Evolutionary conservation across 2,888 invertebrate genomes (phyloP), one percentile per base, ranked within the genome.

Genomic region (Glomeris marginata): DNA sequence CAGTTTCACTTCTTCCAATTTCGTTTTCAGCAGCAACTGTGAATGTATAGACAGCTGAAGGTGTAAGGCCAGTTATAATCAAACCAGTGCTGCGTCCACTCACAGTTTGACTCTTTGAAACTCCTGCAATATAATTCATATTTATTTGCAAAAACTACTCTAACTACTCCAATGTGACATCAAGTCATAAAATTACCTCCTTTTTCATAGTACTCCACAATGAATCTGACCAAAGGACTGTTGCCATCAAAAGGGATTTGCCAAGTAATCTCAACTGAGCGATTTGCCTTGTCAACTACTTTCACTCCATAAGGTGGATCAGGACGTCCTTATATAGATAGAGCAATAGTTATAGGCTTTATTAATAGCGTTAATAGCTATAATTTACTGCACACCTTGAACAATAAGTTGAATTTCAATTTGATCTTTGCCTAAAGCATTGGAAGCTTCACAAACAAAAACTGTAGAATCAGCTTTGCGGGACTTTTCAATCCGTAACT

Each of bases 11-110:
- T 16, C 38, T 8, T 13, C 50, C 50, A 28, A 46, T 6, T 13
- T 13, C 34, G 15, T 50, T 50, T 35, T 50, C 46, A 40, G 50
- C 45, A 46, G 22, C 45, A 2, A 50, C 34, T 2, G 46, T 28
- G 22, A 50, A 45, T 15, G 33, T 21, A 34, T 50, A 50, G 4
- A 22, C 40, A 1, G 45, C 28, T n/a, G 50, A 45, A 5, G 50
- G 41, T 33, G 40, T 28, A 16, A 50, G 41, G 20, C 38, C 45
- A 11, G 35, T 18, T 3, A 45, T 21, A 21, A 20, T 20, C 5
- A 21, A n/a, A 3, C 21, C n/a, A 18, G 42, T 42, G 5, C n/a
- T 21, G 10, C 33, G 22, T 28, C 28, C 33, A 18, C 22, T 22
- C 13, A 44, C n/a, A 28, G 21, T 44, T 44, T 28, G 28, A 28